Conservation (phyloP, 1,140 invertebrate species). For the Papilio glaucus region DNA sequence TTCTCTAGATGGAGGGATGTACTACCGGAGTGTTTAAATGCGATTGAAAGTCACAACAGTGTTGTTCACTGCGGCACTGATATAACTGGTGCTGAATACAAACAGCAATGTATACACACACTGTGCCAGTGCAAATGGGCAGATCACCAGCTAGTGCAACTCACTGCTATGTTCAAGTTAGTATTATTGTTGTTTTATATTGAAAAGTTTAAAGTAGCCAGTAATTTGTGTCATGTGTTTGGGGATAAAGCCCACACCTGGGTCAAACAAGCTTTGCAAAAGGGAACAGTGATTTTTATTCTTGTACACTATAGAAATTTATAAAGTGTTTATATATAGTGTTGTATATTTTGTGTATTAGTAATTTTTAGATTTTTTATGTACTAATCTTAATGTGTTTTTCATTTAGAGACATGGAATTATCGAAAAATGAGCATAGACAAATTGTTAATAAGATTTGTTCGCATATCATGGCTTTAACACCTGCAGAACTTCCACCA, state of each 20-base stretch:
- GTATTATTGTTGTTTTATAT: no score
- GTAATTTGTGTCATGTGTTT: no score
- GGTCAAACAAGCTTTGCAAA: no score
- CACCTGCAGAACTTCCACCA: slow-evolving; percentile 68
- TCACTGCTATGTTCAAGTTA: slow-evolving; percentile 75
- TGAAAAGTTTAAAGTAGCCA: slow-evolving; percentile 10
- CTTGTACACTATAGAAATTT: no score
- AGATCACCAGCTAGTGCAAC: slow-evolving; percentile 66
- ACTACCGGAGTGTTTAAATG: slow-evolving; percentile 64
- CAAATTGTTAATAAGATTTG: slow-evolving; percentile 74
- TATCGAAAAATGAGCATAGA: slow-evolving; percentile 58
- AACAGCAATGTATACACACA: slow-evolving; percentile 62
- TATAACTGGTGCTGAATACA: slow-evolving; percentile 60
- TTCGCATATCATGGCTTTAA: slow-evolving; percentile 60
- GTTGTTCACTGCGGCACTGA: slow-evolving; percentile 66
- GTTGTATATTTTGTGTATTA: no score
- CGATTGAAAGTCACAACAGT: slow-evolving; percentile 48
- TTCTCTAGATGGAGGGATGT: slow-evolving; percentile 70
- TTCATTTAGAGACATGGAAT: slow-evolving; percentile 60
- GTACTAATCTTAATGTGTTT: no score
- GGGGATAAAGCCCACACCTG: no score
- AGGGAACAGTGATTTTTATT: no score
- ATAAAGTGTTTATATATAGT: no score
- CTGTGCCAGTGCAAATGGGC: slow-evolving; percentile 69
- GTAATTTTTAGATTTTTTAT: no score